Evolutionary conservation across 2,797 vertebrate genomes (phyloP).

Genomic region (Adelosebastes latens): DNA sequence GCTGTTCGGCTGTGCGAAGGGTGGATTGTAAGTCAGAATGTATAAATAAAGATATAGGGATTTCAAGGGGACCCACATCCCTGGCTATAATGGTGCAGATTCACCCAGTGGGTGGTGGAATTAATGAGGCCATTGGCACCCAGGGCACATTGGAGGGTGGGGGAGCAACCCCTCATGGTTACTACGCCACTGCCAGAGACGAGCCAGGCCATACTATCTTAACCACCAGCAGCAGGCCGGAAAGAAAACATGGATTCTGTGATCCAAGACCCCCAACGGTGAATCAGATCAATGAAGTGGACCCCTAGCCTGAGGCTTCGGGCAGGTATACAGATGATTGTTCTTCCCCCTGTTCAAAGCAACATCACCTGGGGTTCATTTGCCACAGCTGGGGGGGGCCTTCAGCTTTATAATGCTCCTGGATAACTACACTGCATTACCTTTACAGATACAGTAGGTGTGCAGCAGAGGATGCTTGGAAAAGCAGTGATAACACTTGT

Average conservation of each 20-base stretch:
- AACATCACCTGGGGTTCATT: slow-evolving; percentile 20
- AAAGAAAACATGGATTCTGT: slow-evolving; percentile 51
- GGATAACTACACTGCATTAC: background rate
- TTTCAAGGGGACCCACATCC: slow-evolving; percentile 31
- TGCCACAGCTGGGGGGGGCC: slow-evolving; percentile 27
- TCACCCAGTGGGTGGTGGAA: slow-evolving; percentile 65
- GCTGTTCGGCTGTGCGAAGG: slow-evolving; percentile 5
- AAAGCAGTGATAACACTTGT: background rate
- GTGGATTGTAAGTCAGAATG: slow-evolving; percentile 8
- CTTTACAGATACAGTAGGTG: background rate
- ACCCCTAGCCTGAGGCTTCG: slow-evolving; percentile 28
- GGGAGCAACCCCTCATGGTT: slow-evolving; percentile 13
- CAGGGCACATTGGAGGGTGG: slow-evolving; percentile 31
- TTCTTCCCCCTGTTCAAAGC: slow-evolving; percentile 17
- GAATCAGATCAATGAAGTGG: slow-evolving; percentile 53
- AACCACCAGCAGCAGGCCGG: slow-evolving; percentile 38
- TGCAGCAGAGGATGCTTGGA: background rate
- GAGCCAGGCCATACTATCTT: slow-evolving; percentile 25
- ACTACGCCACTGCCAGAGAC: slow-evolving; percentile 23
- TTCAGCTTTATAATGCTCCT: background rate
- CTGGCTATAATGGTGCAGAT: slow-evolving; percentile 13
- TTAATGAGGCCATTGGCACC: slow-evolving; percentile 69
- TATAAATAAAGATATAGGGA: slow-evolving; percentile 38
- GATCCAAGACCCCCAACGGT: slow-evolving; percentile 56
- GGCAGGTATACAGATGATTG: slow-evolving; percentile 42